Base-by-base conservation (phyloP, 2,888 invertebrate species). In the Rhogogaster chlorosoma region DNA sequence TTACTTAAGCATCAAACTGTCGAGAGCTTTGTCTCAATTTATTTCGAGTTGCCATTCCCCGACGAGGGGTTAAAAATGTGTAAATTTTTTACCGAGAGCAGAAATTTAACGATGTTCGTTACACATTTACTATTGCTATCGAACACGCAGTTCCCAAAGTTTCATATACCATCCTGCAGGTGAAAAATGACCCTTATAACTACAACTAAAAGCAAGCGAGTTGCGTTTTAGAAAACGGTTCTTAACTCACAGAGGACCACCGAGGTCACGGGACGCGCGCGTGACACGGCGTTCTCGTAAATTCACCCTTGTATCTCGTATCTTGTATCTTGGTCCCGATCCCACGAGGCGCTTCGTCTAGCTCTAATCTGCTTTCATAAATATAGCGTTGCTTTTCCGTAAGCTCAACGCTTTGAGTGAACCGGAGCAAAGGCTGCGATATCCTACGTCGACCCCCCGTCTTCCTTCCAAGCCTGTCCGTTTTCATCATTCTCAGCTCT, bases 321-420 rank as follows among this genome's bases (percentile, higher is more conserved):
- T 83, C 83, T 83, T 83, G 67, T 70, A 83, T 70, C 83, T 83
- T 70, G 67, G 83, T 83, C 83, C 67, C 83, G 83, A 64, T 83
- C 83, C 83, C 83, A 83, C 67, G 83, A 83, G 83, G 70, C 67
- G 83, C 49, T 70, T 83, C 83, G 83, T 83, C 83, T 70, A 70
- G 83, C 83, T 70, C 70, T 83, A 83, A 83, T 83, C 83, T 83
- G 83, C 83, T 83, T 83, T 83, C 83, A 83, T 83, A 83, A 83
- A 83, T 83, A 83, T 70, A 83, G 67, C 83, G 83, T 36, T 83
- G 83, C 83, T 83, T 70, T 83, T 83, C 70, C 83, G 70, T 80
- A 80, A 80, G 80, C 80, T 80, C 80, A 15, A 80, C 80, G 80
- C 80, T 80, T 80, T 80, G 80, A 80, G 80, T 80, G 80, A 80